phyloP scores from a whole-genome alignment of 2,888 invertebrate genomes.

The Melieria picta region DNA sequence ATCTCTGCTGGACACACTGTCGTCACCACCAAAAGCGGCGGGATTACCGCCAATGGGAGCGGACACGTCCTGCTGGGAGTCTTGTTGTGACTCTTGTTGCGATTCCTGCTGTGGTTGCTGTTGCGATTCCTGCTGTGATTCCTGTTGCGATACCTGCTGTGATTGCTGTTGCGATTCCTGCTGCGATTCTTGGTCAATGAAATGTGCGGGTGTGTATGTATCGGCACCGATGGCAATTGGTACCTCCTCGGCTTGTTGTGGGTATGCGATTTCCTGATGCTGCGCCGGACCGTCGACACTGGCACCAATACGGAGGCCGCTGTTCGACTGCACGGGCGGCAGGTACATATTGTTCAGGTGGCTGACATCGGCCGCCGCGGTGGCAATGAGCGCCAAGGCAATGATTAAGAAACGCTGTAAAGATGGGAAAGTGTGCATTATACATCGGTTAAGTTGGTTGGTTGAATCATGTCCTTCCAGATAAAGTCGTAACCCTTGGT shows the following conservation, averaged over 20 bases:
- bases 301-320: neutral
- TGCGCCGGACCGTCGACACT: constrained; percentile 12
- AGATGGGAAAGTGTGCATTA: neutral
- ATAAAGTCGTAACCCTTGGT: no score
- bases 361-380: constrained; percentile 54
- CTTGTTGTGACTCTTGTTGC: neutral
- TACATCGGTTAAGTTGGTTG: no score
- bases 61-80: neutral
- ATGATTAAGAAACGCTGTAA: constrained; percentile 49
- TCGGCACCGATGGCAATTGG: neutral
- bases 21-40: neutral
- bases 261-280: constrained; percentile 10
- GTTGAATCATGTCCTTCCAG: no score
- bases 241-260: constrained; percentile 5
- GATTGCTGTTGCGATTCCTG: no score
- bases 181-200: no score
- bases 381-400: constrained; percentile 47
- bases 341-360: constrained; percentile 48
- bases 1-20: neutral
- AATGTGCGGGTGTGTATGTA: neutral
- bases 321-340: constrained; percentile 33
- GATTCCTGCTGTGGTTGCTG: no score
- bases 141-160: no score
- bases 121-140: no score
- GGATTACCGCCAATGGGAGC: neutral